A percentile compares a stretch with the other conserved stretches of the same genome.
Evolutionary conservation across 2,113 vertebrate species (phyloP).

Genomic region (Podilymbus podiceps): DNA sequence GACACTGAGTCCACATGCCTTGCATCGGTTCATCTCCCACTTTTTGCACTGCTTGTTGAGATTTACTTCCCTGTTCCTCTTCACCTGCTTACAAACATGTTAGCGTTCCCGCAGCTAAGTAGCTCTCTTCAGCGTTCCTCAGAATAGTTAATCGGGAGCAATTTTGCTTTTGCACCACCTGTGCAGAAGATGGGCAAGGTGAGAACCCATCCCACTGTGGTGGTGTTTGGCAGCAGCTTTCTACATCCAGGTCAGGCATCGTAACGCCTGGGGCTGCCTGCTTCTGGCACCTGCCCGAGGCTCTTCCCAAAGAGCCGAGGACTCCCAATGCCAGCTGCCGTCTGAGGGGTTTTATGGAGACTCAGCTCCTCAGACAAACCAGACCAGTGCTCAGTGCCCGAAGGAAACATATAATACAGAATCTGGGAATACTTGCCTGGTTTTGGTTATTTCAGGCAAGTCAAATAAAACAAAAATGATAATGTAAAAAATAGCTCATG

Average conservation of each 20-base stretch:
- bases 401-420: neutral
- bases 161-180: neutral
- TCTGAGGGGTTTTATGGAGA: neutral
- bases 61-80: neutral
- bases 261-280: accelerated
- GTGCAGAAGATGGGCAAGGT: neutral
- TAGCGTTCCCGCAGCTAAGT: neutral
- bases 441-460: neutral
- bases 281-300: neutral
- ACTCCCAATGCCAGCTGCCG: neutral
- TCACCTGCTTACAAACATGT: neutral
- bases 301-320: neutral
- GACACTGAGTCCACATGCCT: neutral
- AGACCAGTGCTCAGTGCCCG: neutral
- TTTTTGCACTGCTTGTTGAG: neutral
- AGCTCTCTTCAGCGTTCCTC: neutral
- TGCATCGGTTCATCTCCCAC: neutral
- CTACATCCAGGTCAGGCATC: neutral
- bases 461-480: neutral
- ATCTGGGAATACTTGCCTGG: neutral
- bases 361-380: neutral
- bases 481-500: neutral
- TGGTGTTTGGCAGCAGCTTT: neutral
- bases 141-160: neutral
- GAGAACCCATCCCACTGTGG: neutral